phyloP scores from a whole-genome alignment of 2,888 invertebrate species.

The Acleris sparsana region DNA sequence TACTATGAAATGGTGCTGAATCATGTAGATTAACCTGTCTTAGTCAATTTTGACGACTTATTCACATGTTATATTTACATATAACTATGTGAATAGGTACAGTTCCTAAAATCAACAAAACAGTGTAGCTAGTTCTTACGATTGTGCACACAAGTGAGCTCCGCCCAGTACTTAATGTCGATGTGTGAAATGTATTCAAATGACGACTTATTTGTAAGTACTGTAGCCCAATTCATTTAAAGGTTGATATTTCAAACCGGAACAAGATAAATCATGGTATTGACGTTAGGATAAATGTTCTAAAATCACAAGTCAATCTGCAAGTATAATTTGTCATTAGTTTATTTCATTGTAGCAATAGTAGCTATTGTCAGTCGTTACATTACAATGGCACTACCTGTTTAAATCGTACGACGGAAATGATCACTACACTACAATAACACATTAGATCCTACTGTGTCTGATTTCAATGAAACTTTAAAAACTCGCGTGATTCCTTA shows the following conservation, averaged over 20 bases:
- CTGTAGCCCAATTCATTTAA: constrained; percentile 48
- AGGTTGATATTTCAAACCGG: constrained; percentile 52
- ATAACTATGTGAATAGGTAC: too few species aligned
- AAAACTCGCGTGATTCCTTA: too few species aligned
- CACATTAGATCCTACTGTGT: constrained; percentile 30
- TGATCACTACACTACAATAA: constrained; percentile 30
- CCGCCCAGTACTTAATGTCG: constrained; percentile 6
- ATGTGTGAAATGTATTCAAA: constrained; percentile 15
- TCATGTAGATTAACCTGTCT: neutral
- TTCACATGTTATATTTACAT: too few species aligned
- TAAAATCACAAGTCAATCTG: constrained; percentile 39
- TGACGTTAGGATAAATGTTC: constrained; percentile 44
- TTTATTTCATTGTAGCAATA: constrained; percentile 28
- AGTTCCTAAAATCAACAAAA: too few species aligned
- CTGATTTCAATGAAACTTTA: constrained; percentile 15
- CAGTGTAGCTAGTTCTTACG: too few species aligned
- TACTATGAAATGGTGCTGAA: neutral
- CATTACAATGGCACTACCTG: constrained; percentile 34
- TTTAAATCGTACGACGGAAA: constrained; percentile 34
- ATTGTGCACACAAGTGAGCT: too few species aligned
- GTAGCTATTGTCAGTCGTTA: constrained; percentile 33
- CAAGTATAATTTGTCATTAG: constrained; percentile 39
- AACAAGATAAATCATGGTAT: constrained; percentile 42
- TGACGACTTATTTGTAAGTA: constrained; percentile 40
- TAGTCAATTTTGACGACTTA: too few species aligned